Conservation (phyloP, 2,888 invertebrate species). For the Drosophila antonietae region DNA sequence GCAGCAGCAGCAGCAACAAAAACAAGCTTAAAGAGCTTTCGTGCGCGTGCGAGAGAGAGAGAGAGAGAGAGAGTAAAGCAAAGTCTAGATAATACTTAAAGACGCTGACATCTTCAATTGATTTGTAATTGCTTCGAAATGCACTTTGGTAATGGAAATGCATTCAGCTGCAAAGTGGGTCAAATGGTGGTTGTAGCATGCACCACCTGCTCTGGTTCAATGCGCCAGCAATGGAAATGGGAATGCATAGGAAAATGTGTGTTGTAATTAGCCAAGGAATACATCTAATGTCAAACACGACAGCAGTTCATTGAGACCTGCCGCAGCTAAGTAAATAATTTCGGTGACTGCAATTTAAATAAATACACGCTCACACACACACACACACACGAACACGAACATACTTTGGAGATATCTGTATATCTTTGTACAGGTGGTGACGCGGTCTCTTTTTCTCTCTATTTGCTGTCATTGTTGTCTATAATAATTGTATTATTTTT, state of each 20-base stretch:
- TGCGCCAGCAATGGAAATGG: constrained; percentile 27
- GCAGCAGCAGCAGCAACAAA: neutral
- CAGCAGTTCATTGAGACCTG: constrained; percentile 20
- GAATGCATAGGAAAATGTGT: constrained; percentile 2
- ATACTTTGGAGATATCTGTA: constrained; percentile 1
- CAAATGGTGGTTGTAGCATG: constrained; percentile 43
- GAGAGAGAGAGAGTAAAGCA: neutral
- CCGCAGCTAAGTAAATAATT: constrained; percentile 59
- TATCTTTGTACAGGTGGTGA: constrained; percentile 71
- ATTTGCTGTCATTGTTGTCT: constrained; percentile 6
- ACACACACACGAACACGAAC: neutral
- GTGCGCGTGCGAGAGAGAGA: neutral
- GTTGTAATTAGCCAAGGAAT: constrained; percentile 46
- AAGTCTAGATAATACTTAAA: constrained; percentile 19
- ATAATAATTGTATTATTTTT: constrained; percentile 21
- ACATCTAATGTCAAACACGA: constrained; percentile 34
- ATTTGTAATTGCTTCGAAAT: constrained; percentile 59
- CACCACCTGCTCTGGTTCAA: constrained; percentile 45
- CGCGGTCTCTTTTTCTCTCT: constrained; percentile 6
- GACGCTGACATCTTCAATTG: constrained; percentile 72
- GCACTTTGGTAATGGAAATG: constrained; percentile 45
- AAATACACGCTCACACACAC: constrained; percentile 43
- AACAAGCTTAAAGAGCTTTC: constrained; percentile 19
- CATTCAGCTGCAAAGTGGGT: constrained; percentile 56
- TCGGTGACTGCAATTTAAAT: constrained; percentile 42